Evolutionary conservation across 1,140 invertebrate genomes (phyloP).

Genomic region (Globodera rostochiensis): DNA sequence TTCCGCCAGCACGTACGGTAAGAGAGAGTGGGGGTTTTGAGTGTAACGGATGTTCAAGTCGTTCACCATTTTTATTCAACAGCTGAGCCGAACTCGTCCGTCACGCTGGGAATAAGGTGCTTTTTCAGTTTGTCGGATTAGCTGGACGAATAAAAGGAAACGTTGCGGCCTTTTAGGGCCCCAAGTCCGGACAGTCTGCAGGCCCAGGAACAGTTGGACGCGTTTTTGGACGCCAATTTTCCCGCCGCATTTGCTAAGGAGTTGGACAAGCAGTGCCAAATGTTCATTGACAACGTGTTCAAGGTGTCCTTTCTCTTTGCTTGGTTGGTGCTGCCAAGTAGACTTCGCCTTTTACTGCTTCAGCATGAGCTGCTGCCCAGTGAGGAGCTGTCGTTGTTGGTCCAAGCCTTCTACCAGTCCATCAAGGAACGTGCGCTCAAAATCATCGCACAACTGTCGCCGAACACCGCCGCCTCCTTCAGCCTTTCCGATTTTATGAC

Average conservation of each 20-base stretch:
- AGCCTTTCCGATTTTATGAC: constrained; percentile 46
- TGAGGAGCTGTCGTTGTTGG: constrained; percentile 84
- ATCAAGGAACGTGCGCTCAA: constrained; percentile 71
- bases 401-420: constrained; percentile 86
- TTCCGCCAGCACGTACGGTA: constrained; percentile 5
- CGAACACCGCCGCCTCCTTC: constrained; percentile 10
- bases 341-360: neutral
- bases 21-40: no score
- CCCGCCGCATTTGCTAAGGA: constrained; percentile 36
- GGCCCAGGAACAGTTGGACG: constrained; percentile 34
- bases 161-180: constrained; percentile 26
- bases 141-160: neutral
- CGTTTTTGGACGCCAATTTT: constrained; percentile 43
- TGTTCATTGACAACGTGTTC: constrained; percentile 48
- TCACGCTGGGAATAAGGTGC: constrained; percentile 3
- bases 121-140: no score
- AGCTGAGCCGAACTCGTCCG: neutral
- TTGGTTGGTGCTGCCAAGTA: neutral
- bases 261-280: constrained; percentile 45
- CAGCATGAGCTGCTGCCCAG: constrained; percentile 69
- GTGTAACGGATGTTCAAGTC: neutral
- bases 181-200: constrained; percentile 47
- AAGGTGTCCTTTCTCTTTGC: constrained; percentile 30
- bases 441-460: neutral
- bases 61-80: constrained; percentile 12